Evolutionary conservation across 2,888 invertebrate genomes (phyloP).

Genomic region (Blastobasis lacticolella): DNA sequence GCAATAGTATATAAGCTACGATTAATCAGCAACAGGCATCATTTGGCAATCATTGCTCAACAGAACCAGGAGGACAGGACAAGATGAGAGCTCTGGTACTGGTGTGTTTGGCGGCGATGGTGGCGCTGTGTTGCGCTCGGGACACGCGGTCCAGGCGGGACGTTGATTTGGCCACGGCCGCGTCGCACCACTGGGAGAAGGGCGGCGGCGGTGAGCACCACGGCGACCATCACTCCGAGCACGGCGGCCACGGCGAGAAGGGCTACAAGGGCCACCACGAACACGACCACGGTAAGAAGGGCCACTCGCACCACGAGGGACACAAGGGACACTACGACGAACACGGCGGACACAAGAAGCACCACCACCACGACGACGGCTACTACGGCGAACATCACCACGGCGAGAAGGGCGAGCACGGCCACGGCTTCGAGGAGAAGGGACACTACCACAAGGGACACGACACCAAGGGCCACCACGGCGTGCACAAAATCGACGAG

Average conservation of each 20-base stretch:
- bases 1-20: slow-evolving; percentile 67
- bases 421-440: slow-evolving; percentile 65
- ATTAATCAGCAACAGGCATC: slow-evolving; percentile 58
- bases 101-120: slow-evolving; percentile 53
- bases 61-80: slow-evolving; percentile 37
- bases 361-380: slow-evolving; percentile 78
- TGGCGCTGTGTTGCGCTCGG: slow-evolving; percentile 58
- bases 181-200: slow-evolving; percentile 58
- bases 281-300: slow-evolving; percentile 79
- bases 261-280: slow-evolving; percentile 80
- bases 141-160: slow-evolving; percentile 62
- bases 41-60: slow-evolving; percentile 63
- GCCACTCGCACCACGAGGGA: slow-evolving; percentile 80
- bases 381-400: slow-evolving; percentile 77
- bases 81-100: slow-evolving; percentile 48
- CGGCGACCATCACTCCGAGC: slow-evolving; percentile 74
- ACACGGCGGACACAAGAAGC: slow-evolving; percentile 76
- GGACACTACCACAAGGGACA: slow-evolving; percentile 88
- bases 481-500: slow-evolving; percentile 88
- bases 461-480: slow-evolving; percentile 88
- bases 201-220: slow-evolving; percentile 79
- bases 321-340: slow-evolving; percentile 76
- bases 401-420: slow-evolving; percentile 79
- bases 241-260: slow-evolving; percentile 80
- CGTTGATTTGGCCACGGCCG: slow-evolving; percentile 68